A percentile compares a stretch with the other conserved stretches of the same genome.
Conservation (phyloP, 2,797 vertebrate species). For the Fistularia tabacaria region DNA sequence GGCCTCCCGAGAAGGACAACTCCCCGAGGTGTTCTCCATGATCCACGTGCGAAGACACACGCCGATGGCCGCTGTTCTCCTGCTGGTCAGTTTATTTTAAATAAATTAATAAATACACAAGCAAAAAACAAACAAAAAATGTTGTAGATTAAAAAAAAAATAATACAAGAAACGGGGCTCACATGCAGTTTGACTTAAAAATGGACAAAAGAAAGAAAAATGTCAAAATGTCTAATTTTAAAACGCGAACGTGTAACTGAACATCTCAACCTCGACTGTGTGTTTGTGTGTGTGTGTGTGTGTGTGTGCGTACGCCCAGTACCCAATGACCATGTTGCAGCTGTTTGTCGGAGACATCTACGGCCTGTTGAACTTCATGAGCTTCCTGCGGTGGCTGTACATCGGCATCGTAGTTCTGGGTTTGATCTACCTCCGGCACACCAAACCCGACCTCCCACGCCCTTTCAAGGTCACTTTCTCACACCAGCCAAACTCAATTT, state of each 20-base stretch:
- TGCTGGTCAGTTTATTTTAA: constrained; percentile 82
- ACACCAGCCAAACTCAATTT: not conserved
- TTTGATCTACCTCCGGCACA: constrained; percentile 91
- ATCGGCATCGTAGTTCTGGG: constrained; percentile 92
- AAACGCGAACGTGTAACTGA: too few species aligned
- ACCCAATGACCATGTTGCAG: constrained; percentile 89
- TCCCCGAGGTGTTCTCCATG: constrained; percentile 95
- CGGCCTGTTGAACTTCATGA: constrained; percentile 95
- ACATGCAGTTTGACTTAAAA: too few species aligned
- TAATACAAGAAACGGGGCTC: too few species aligned
- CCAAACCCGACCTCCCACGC: constrained; percentile 87
- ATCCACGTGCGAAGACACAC: constrained; percentile 93
- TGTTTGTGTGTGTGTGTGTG: constrained; percentile 13
- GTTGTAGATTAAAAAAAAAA: not conserved
- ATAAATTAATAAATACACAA: not conserved
- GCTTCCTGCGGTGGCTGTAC: constrained; percentile 95
- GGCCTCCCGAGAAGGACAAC: constrained; percentile 95
- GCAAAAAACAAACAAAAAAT: not conserved
- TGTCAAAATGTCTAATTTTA: too few species aligned
- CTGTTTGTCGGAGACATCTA: constrained; percentile 92
- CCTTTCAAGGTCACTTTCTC: constrained; percentile 87
- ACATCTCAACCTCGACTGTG: not conserved
- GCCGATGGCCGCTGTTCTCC: constrained; percentile 89
- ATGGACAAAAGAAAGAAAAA: too few species aligned
- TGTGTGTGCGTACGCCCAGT: constrained; percentile 66